A percentile compares a stretch with the other conserved stretches of the same genome.
Evolutionary conservation across 1,140 invertebrate genomes (phyloP).

Genomic region (Aporrectodea caliginosa): DNA sequence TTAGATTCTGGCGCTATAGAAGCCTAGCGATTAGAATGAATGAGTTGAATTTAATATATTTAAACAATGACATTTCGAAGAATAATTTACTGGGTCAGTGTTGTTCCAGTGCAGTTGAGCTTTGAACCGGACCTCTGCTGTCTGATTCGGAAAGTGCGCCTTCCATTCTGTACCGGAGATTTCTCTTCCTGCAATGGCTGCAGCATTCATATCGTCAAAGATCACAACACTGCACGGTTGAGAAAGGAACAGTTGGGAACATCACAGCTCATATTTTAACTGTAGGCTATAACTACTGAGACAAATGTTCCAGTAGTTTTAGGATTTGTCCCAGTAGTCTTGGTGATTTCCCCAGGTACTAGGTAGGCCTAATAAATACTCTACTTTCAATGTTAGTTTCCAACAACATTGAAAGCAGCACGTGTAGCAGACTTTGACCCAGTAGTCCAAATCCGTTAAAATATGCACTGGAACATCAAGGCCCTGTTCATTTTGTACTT

Average conservation of each 20-base stretch:
- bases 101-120: background rate
- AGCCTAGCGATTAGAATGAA: no score
- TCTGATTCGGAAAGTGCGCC: background rate
- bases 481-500: no score
- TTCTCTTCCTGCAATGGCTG: background rate
- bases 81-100: background rate
- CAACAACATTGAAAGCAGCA: no score
- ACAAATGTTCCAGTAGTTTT: background rate
- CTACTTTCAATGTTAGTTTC: no score
- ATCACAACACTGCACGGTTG: background rate
- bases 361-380: background rate
- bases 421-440: no score
- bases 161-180: background rate
- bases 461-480: no score
- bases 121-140: no score
- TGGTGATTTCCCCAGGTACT: background rate
- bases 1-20: background rate
- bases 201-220: background rate
- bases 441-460: no score
- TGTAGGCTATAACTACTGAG: no score
- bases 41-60: no score
- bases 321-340: background rate
- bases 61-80: background rate
- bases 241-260: no score
- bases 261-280: background rate